Evolutionary conservation across 2,888 invertebrate genomes (phyloP).

Genomic region (Coelogynopora nodosa): DNA sequence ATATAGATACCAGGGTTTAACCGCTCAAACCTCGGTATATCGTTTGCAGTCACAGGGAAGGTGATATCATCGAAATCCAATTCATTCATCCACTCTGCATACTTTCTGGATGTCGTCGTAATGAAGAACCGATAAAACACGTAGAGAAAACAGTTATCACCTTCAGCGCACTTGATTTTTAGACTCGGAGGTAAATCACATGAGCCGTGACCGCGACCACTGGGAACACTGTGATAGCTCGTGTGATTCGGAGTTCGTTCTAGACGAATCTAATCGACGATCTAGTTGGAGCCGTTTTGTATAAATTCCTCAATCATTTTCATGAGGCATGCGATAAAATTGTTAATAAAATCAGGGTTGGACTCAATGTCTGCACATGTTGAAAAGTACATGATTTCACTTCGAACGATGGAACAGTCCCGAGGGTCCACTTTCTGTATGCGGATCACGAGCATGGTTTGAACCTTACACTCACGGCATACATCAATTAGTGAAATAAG

Average conservation of each 20-base stretch:
- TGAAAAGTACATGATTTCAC: too few relatives aligned
- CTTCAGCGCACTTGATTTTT: background rate
- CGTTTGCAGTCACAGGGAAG: background rate
- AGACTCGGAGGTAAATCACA: background rate
- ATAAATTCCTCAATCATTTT: background rate
- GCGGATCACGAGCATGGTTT: too few relatives aligned
- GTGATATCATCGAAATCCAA: background rate
- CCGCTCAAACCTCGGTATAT: background rate
- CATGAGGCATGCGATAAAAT: too few relatives aligned
- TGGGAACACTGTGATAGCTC: background rate
- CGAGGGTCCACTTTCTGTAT: too few relatives aligned
- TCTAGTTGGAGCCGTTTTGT: background rate
- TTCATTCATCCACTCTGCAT: too few relatives aligned
- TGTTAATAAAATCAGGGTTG: too few relatives aligned
- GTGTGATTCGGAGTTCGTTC: background rate
- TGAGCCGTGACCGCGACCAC: background rate
- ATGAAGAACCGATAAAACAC: background rate
- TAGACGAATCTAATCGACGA: background rate
- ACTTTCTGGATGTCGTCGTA: too few relatives aligned
- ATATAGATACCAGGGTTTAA: background rate
- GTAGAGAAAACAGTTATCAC: background rate
- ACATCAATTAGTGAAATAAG: too few relatives aligned
- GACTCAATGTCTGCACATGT: too few relatives aligned
- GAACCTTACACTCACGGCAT: too few relatives aligned
- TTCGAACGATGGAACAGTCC: too few relatives aligned